These are phyloP conservation scores for Amblyjoppa proteus DNA, from an alignment of 2,888 invertebrate species.

Conservation along the genomic window DNA sequence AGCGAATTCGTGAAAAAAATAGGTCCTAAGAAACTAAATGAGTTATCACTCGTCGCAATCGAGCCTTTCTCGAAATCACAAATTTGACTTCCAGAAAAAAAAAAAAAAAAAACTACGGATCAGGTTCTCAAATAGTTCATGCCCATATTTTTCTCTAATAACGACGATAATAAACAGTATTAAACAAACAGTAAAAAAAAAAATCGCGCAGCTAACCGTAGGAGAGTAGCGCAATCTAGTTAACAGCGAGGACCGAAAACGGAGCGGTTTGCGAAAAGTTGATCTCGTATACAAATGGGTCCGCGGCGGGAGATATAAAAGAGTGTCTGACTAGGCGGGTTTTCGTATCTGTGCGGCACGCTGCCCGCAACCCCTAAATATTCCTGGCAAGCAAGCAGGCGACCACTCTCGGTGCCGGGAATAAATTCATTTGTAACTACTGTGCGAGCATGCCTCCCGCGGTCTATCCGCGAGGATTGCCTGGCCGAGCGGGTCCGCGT, in stretches of 20 bases:
- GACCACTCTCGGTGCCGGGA: slow-evolving; percentile 52
- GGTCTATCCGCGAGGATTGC: slow-evolving; percentile 38
- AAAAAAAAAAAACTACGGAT: too few relatives aligned
- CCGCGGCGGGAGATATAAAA: slow-evolving; percentile 22
- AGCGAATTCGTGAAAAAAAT: too few relatives aligned
- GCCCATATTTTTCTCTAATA: too few relatives aligned
- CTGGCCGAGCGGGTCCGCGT: slow-evolving; percentile 64
- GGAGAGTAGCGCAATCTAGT: not conserved
- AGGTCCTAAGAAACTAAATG: too few relatives aligned
- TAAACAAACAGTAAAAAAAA: not conserved
- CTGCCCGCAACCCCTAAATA: slow-evolving; percentile 42
- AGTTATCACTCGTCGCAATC: too few relatives aligned
- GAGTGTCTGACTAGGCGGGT: slow-evolving; percentile 48
- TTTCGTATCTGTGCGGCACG: slow-evolving; percentile 48
- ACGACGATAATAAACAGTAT: not conserved
- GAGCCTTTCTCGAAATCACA: too few relatives aligned
- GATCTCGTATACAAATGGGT: slow-evolving; percentile 45
- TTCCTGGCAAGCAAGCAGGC: slow-evolving; percentile 37
- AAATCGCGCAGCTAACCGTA: not conserved
- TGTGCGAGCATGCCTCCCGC: slow-evolving; percentile 33
- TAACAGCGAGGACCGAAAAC: not conserved
- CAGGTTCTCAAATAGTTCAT: too few relatives aligned
- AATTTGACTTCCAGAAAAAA: too few relatives aligned
- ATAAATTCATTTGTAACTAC: slow-evolving; percentile 78
- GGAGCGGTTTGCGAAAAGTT: slow-evolving; percentile 22